These are phyloP conservation scores for Eupristina koningsbergeri DNA, from an alignment of 1,140 invertebrate species.

Conservation along the genomic window DNA sequence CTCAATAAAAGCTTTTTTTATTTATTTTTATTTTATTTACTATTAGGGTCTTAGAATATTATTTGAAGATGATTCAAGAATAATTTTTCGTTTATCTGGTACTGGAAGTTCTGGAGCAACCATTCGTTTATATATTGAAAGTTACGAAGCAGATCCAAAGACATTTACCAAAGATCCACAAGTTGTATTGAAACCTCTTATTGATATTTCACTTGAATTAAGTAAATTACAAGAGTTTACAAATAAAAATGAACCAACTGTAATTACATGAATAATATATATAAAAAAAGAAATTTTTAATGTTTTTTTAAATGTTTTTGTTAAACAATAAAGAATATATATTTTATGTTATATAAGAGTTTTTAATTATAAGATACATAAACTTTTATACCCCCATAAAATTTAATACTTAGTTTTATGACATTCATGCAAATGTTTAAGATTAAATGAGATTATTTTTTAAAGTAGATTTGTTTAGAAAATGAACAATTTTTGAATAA, in stretches of 20 bases:
- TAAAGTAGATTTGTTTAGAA: too few species aligned
- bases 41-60: constrained; percentile 91
- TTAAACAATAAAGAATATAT: not conserved
- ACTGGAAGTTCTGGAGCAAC: constrained; percentile 98
- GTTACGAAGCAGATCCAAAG: constrained; percentile 81
- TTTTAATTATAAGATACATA: too few species aligned
- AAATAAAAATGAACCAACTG: constrained; percentile 91
- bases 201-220: constrained; percentile 90
- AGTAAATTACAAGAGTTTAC: constrained; percentile 89
- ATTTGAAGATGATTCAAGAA: constrained; percentile 93
- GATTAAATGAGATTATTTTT: too few species aligned
- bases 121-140: constrained; percentile 94
- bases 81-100: constrained; percentile 95
- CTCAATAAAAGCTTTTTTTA: not conserved
- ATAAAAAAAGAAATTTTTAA: not conserved
- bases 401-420: too few species aligned
- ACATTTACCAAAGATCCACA: constrained; percentile 85
- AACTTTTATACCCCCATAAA: too few species aligned
- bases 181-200: constrained; percentile 88
- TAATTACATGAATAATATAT: constrained; percentile 88
- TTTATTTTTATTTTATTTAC: constrained; percentile 51
- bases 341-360: too few species aligned
- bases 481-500: too few species aligned
- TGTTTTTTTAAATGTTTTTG: constrained; percentile 13
- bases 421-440: too few species aligned